Conservation (phyloP, 2,797 vertebrate genomes). For the Chloroceryle inda region DNA sequence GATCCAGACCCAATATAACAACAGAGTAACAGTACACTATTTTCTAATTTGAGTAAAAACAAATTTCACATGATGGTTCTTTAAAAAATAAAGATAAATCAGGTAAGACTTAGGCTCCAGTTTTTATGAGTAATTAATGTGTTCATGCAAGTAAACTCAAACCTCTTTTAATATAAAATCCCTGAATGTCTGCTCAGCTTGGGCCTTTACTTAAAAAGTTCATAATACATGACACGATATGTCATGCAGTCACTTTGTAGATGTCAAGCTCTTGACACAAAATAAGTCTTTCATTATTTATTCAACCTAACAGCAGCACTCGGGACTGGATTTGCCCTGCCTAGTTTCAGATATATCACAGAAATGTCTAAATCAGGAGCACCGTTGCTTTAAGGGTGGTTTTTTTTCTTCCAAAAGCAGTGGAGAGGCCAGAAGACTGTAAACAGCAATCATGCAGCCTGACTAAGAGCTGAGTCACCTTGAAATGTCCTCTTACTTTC, state of each 20-base stretch:
- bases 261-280: conserved; percentile 23
- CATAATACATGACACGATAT: not conserved
- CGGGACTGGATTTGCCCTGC: not conserved
- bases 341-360: not conserved
- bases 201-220: conserved; percentile 25
- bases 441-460: not conserved
- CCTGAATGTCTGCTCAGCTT: not conserved
- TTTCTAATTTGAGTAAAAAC: not conserved
- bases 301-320: not conserved
- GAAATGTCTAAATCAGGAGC: not conserved
- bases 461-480: not conserved
- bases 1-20: not conserved
- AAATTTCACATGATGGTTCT: not conserved
- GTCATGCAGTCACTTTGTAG: conserved; percentile 4
- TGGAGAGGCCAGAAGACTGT: not conserved
- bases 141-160: not conserved
- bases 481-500: not conserved
- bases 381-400: not conserved
- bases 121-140: not conserved
- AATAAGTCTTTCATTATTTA: not conserved
- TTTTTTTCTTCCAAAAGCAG: not conserved
- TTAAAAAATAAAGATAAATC: not conserved
- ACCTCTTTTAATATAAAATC: not conserved
- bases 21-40: not conserved
- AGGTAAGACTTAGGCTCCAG: not conserved